phyloP scores from a whole-genome alignment of 2,113 vertebrate genomes.

The Melanostigma gelatinosum region DNA sequence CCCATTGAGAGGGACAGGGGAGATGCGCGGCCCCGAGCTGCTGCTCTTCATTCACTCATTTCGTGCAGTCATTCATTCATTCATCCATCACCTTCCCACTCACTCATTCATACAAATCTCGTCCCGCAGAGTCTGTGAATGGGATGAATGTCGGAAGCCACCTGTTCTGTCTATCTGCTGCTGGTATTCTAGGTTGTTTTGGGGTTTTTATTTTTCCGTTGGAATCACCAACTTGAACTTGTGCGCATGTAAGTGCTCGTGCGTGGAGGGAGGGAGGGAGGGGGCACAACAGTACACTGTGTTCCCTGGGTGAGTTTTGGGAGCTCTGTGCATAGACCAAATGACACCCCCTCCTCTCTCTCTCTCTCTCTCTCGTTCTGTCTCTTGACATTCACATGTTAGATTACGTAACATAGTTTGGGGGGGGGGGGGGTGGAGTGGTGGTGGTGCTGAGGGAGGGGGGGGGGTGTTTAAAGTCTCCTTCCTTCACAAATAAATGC shows the following conservation, averaged over 20 bases:
- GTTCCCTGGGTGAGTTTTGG: constrained; percentile 70
- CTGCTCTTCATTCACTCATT: constrained; percentile 65
- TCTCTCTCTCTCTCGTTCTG: constrained; percentile 25
- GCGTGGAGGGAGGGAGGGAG: not conserved
- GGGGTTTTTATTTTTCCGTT: not conserved
- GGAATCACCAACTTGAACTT: constrained; percentile 18
- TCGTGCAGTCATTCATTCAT: constrained; percentile 46
- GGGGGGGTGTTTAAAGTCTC: constrained; percentile 48
- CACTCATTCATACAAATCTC: constrained; percentile 68
- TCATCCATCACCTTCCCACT: constrained; percentile 22
- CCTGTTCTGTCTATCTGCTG: constrained; percentile 16
- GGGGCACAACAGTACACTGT: constrained; percentile 63
- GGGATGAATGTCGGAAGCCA: constrained; percentile 27
- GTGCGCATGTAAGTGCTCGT: not conserved
- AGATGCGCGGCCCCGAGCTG: constrained; percentile 27
- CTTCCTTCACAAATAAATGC: constrained; percentile 70
- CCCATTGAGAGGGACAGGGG: constrained; percentile 52
- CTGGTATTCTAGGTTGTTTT: not conserved
- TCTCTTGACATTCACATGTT: constrained; percentile 77
- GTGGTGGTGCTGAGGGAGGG: not conserved
- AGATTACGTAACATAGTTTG: constrained; percentile 76
- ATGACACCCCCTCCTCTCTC: constrained; percentile 6
- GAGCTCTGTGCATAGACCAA: constrained; percentile 59
- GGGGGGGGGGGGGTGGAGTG: not conserved
- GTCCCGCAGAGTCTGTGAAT: constrained; percentile 59